phyloP scores from a whole-genome alignment of 2,888 invertebrate species.

The Hololepta plana region DNA sequence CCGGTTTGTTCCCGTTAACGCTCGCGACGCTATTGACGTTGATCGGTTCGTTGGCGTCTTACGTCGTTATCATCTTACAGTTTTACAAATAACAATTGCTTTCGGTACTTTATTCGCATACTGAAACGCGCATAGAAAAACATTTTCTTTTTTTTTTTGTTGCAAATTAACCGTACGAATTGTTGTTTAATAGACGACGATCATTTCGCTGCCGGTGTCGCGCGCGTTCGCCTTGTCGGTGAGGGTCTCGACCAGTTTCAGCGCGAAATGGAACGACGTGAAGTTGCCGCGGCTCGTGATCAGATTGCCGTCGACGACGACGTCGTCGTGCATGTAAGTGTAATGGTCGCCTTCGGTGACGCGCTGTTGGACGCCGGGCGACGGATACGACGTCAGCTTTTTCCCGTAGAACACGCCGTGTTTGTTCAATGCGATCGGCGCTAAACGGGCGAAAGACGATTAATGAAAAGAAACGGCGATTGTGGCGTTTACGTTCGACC shows the following conservation, averaged over 20 bases:
- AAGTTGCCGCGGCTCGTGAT: conserved; percentile 79
- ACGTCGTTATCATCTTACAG: no score
- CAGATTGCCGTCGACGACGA: conserved; percentile 37
- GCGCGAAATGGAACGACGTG: conserved; percentile 75
- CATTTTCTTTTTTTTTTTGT: no score
- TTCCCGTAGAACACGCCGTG: conserved; percentile 12
- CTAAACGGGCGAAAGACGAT: conserved; percentile 8
- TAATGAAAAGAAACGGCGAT: background rate
- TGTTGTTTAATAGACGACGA: conserved; percentile 22
- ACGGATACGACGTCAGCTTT: conserved; percentile 11
- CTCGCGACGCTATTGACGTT: no score
- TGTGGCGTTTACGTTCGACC: background rate
- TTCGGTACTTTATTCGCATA: no score
- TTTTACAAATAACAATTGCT: no score
- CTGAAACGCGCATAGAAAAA: no score
- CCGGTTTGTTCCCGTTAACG: no score
- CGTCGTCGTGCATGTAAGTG: conserved; percentile 14
- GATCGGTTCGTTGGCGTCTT: no score
- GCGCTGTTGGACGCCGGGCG: conserved; percentile 7
- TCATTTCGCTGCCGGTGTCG: conserved; percentile 53
- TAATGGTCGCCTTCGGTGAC: conserved; percentile 12
- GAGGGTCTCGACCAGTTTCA: conserved; percentile 61
- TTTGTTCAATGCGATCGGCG: conserved; percentile 11
- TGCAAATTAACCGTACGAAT: no score
- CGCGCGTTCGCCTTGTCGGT: conserved; percentile 46